phyloP scores from a whole-genome alignment of 2,113 vertebrate species.

The Myotis davidii region DNA sequence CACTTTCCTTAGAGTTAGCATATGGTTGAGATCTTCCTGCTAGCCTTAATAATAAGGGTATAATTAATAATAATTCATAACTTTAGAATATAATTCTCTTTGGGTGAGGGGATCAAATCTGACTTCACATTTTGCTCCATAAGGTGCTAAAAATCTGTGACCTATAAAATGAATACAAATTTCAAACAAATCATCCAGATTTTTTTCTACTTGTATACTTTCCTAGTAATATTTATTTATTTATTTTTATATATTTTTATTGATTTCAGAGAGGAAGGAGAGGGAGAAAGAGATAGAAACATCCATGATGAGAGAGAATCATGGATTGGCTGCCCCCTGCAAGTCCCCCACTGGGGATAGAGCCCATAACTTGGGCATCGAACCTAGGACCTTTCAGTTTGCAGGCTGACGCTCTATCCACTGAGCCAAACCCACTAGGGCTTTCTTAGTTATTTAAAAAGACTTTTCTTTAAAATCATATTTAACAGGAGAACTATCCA shows the following conservation, averaged over 20 bases:
- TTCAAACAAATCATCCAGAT: not conserved
- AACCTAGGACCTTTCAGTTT: too few species aligned
- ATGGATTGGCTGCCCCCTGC: not conserved
- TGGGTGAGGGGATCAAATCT: not conserved
- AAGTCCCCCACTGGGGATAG: not conserved
- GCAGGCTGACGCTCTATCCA: not conserved
- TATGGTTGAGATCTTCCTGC: not conserved
- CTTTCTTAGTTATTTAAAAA: constrained; percentile 47
- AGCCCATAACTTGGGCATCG: too few species aligned
- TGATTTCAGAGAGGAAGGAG: not conserved
- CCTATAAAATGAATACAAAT: constrained; percentile 31
- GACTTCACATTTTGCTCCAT: not conserved
- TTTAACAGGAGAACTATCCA: constrained; percentile 40
- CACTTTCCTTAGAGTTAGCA: not conserved
- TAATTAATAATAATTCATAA: not conserved
- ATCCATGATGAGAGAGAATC: not conserved
- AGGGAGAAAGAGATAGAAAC: not conserved
- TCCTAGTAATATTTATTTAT: not conserved
- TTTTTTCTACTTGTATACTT: not conserved
- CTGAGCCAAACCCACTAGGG: not conserved
- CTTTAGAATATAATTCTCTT: constrained; percentile 26
- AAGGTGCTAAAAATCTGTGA: not conserved
- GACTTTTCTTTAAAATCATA: constrained; percentile 56
- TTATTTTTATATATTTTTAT: not conserved
- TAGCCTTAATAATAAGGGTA: not conserved